Conservation (phyloP, 2,888 invertebrate genomes). For the Tribolium freemani region DNA sequence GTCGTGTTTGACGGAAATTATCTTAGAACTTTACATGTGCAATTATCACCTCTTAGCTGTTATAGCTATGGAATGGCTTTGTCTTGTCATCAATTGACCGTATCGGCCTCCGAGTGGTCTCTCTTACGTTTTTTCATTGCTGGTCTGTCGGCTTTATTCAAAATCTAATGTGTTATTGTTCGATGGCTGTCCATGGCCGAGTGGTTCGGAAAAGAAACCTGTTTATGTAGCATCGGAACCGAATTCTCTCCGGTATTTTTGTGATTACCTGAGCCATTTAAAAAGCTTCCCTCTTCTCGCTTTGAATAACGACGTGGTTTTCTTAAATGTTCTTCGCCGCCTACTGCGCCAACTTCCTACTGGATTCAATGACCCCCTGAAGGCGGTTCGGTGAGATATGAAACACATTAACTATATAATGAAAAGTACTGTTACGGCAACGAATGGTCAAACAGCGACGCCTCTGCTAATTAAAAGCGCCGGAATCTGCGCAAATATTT, state of each 20-base stretch:
- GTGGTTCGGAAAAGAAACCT: constrained; percentile 46
- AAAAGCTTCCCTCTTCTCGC: neutral
- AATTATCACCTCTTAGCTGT: neutral
- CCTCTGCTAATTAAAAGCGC: constrained; percentile 9
- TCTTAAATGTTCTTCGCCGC: constrained; percentile 50
- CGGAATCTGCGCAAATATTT: constrained; percentile 12
- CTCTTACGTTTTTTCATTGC: constrained; percentile 10
- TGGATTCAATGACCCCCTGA: constrained; percentile 60
- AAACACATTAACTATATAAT: constrained; percentile 45
- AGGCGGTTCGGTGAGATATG: constrained; percentile 49
- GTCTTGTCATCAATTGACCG: constrained; percentile 23
- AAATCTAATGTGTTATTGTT: constrained; percentile 41
- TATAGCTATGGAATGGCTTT: neutral
- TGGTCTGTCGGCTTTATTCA: constrained; percentile 14
- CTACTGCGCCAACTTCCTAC: constrained; percentile 58
- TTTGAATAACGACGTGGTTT: constrained; percentile 20
- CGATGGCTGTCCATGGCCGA: constrained; percentile 41
- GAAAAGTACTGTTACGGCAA: constrained; percentile 52
- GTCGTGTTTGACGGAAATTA: too few species aligned
- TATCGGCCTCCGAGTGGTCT: constrained; percentile 12
- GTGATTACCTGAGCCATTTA: constrained; percentile 22
- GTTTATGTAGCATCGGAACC: constrained; percentile 47
- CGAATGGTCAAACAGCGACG: constrained; percentile 35
- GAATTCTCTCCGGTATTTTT: constrained; percentile 47
- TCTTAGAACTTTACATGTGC: too few species aligned